Percentiles rank a stretch among this genome's conserved stretches.
These are phyloP conservation scores for Sphaerophoria taeniata DNA, from an alignment of 2,888 invertebrate genomes.

Conservation along the genomic window DNA sequence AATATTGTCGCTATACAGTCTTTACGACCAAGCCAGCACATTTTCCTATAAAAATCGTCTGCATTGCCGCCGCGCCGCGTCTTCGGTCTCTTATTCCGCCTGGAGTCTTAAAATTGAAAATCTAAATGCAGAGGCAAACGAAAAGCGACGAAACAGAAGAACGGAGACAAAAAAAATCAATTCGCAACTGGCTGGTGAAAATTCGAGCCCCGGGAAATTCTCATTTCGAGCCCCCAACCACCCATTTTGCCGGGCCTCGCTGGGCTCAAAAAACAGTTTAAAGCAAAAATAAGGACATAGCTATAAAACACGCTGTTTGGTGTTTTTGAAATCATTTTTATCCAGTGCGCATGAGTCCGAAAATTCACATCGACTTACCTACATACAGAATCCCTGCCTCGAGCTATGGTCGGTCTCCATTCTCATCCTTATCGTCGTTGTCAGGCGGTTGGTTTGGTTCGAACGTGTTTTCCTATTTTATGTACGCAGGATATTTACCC, in stretches of 20 bases:
- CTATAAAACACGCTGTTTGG: slow-evolving; percentile 8
- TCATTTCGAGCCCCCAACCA: slow-evolving; percentile 13
- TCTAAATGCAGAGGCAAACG: slow-evolving; percentile 44
- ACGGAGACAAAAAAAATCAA: background rate
- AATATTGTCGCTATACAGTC: background rate
- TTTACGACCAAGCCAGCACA: too few relatives aligned
- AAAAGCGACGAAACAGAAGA: background rate
- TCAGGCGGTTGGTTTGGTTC: background rate
- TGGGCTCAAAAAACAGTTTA: slow-evolving; percentile 41
- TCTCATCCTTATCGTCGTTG: background rate
- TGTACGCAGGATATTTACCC: slow-evolving; percentile 49
- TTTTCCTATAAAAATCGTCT: slow-evolving; percentile 20
- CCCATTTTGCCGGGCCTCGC: slow-evolving; percentile 46
- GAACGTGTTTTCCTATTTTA: slow-evolving; percentile 3
- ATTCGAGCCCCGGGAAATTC: slow-evolving; percentile 72
- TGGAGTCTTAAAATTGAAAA: slow-evolving; percentile 37
- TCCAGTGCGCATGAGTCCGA: slow-evolving; percentile 45
- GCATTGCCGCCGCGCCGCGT: background rate
- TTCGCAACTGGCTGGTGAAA: slow-evolving; percentile 49
- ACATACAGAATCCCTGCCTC: slow-evolving; percentile 35
- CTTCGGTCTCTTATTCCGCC: background rate
- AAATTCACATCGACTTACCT: slow-evolving; percentile 32
- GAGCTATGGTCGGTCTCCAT: background rate
- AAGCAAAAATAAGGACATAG: slow-evolving; percentile 4
- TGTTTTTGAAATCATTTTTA: background rate